Evolutionary conservation across 2,888 invertebrate genomes (phyloP).

Genomic region (Bugula neritina): DNA sequence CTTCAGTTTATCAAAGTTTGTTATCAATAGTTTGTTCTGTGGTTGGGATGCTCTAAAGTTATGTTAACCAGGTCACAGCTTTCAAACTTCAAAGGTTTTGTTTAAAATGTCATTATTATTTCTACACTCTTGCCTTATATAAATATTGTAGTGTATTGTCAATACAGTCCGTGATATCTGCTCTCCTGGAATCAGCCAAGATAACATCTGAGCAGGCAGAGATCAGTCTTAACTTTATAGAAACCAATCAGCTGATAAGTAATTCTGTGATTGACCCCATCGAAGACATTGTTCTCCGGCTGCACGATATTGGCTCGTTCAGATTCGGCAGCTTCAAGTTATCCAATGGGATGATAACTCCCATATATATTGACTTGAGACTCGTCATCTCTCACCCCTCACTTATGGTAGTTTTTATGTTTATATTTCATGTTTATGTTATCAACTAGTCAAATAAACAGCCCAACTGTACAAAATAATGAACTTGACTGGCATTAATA

Average conservation of each 20-base stretch:
- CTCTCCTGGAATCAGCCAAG: neutral
- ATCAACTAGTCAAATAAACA: too few species aligned
- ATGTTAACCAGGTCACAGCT: too few species aligned
- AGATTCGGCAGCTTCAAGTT: slow-evolving; percentile 26
- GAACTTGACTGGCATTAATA: too few species aligned
- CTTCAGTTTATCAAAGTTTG: too few species aligned
- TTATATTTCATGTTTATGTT: too few species aligned
- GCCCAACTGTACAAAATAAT: too few species aligned
- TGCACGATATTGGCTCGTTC: slow-evolving; percentile 26
- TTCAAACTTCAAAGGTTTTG: too few species aligned
- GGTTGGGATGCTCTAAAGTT: too few species aligned
- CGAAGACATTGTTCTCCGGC: slow-evolving; percentile 44
- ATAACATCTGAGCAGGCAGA: slow-evolving; percentile 2
- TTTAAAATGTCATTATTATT: too few species aligned
- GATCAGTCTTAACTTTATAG: neutral
- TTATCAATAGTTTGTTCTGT: too few species aligned
- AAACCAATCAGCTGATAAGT: neutral
- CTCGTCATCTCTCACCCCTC: slow-evolving; percentile 24
- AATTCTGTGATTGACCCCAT: neutral
- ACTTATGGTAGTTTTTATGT: slow-evolving; percentile 10
- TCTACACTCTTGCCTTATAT: too few species aligned
- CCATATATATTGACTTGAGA: slow-evolving; percentile 25
- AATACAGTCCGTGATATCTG: neutral
- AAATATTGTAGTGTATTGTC: neutral
- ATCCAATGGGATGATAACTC: slow-evolving; percentile 27